Percentiles rank a stretch among this genome's conserved stretches.
Evolutionary conservation across 2,113 vertebrate genomes (phyloP).

Genomic region (Sterrhoptilus dennistouni): DNA sequence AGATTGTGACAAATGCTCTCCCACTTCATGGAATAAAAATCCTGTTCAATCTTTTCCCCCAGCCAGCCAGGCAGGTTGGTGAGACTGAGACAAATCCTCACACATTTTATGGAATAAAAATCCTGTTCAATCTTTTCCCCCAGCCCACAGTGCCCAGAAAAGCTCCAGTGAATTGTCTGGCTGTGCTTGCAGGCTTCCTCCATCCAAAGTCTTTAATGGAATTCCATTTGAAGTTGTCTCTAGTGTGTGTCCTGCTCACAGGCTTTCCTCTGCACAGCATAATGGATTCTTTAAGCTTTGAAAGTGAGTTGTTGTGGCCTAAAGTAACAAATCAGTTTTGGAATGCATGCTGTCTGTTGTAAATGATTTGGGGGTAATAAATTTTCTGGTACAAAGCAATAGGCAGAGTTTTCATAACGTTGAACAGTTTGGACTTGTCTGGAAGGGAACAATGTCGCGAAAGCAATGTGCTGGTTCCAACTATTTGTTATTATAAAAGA

Average conservation of each 20-base stretch:
- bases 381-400: slow-evolving; percentile 83
- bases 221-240: slow-evolving; percentile 2
- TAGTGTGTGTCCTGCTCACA: background rate
- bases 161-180: background rate
- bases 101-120: background rate
- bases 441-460: slow-evolving; percentile 78
- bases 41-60: background rate
- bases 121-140: background rate
- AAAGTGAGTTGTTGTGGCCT: slow-evolving; percentile 73
- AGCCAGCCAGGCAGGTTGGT: background rate
- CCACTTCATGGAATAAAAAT: background rate
- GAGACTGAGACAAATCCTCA: background rate
- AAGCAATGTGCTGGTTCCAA: slow-evolving; percentile 72
- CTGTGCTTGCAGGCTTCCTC: background rate
- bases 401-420: slow-evolving; percentile 77
- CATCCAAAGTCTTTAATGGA: background rate
- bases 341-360: slow-evolving; percentile 84
- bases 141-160: background rate
- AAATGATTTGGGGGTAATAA: slow-evolving; percentile 86
- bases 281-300: slow-evolving; percentile 65
- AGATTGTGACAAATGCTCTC: background rate
- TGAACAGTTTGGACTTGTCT: slow-evolving; percentile 89
- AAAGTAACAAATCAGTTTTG: slow-evolving; percentile 81
- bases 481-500: slow-evolving; percentile 84
- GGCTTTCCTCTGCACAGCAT: slow-evolving; percentile 30